Percentiles rank a stretch among this genome's conserved stretches.
These are phyloP conservation scores for Benitochromis conjunctus DNA, from an alignment of 2,113 vertebrate genomes.

Conservation along the genomic window DNA sequence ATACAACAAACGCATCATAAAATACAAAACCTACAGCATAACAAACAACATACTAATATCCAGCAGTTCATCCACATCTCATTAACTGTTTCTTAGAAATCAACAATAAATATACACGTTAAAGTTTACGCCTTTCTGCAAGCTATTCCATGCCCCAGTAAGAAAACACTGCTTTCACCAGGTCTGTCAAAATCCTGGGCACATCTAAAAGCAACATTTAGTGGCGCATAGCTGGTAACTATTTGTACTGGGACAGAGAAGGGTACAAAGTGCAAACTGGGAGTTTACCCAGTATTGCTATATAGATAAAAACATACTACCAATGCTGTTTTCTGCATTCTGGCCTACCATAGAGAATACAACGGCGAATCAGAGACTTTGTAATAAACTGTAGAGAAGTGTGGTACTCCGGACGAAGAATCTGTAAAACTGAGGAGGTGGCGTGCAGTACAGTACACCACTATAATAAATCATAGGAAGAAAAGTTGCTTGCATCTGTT, in stretches of 20 bases:
- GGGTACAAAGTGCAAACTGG: not conserved
- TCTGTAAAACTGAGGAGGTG: not conserved
- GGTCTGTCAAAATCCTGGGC: not conserved
- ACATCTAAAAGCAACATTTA: not conserved
- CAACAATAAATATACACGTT: fast-evolving
- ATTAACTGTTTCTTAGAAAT: not conserved
- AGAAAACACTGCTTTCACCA: fast-evolving
- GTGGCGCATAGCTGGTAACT: not conserved
- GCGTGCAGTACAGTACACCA: not conserved
- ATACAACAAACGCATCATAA: fast-evolving
- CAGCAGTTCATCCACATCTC: not conserved
- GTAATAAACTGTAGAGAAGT: not conserved
- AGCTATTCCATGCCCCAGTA: not conserved
- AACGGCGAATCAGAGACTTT: not conserved
- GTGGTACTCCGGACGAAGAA: not conserved
- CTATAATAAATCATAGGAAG: not conserved
- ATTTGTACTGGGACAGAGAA: not conserved
- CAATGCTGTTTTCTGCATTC: no score
- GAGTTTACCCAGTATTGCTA: not conserved
- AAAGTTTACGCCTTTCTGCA: not conserved
- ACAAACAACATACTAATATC: not conserved
- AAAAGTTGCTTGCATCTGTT: fast-evolving
- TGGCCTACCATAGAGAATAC: not conserved
- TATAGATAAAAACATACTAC: no score
- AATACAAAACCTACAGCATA: not conserved